A percentile compares a stretch with the other conserved stretches of the same genome.
phyloP scores from a whole-genome alignment of 2,113 vertebrate species.

The Podiceps cristatus region DNA sequence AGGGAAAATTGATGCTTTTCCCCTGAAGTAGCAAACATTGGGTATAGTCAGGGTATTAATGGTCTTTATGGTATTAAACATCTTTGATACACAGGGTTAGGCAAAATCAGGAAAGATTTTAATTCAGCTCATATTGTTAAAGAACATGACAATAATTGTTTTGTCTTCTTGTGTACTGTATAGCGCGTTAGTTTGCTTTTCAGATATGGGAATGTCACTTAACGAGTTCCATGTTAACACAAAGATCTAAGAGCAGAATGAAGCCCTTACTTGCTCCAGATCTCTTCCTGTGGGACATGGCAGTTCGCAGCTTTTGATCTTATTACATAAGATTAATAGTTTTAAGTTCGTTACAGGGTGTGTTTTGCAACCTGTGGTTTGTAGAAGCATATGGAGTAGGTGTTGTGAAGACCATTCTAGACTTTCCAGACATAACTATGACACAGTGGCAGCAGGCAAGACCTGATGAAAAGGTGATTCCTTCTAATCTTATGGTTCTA shows the following conservation, averaged over 20 bases:
- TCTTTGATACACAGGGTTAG: not conserved
- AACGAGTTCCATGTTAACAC: not conserved
- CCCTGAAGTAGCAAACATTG: not conserved
- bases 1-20: not conserved
- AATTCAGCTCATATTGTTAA: not conserved
- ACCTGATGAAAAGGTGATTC: not conserved
- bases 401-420: not conserved
- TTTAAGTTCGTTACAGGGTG: not conserved
- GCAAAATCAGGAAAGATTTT: not conserved
- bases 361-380: not conserved
- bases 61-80: not conserved
- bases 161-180: not conserved
- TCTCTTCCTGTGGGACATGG: not conserved
- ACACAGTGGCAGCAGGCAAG: not conserved
- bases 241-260: not conserved
- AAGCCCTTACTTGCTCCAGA: not conserved
- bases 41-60: not conserved
- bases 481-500: not conserved
- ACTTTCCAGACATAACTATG: not conserved
- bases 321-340: not conserved
- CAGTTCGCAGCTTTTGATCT: not conserved
- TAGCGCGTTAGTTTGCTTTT: not conserved
- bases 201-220: constrained; percentile 44
- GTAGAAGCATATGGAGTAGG: not conserved
- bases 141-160: not conserved